phyloP scores from a whole-genome alignment of 2,797 vertebrate genomes.

The Acanthiza pusilla region DNA sequence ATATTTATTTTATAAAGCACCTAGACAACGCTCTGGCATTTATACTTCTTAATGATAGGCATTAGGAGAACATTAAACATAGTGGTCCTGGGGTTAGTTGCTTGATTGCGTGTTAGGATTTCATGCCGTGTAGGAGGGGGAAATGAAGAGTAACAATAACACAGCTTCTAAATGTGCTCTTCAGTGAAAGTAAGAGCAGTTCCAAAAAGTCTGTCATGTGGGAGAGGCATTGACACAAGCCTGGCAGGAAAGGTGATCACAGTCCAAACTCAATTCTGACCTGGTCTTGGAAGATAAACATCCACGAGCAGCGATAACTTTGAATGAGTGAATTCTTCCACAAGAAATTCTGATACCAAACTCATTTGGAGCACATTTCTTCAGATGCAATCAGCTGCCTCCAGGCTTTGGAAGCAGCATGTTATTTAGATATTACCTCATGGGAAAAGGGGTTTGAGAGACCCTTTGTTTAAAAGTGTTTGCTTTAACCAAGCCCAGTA shows the following conservation, averaged over 20 bases:
- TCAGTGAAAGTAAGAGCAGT: not conserved
- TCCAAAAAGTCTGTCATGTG: not conserved
- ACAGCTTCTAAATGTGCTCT: not conserved
- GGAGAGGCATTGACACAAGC: not conserved
- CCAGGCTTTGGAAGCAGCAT: not conserved
- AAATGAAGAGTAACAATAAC: conserved; percentile 23
- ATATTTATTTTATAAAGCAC: not conserved
- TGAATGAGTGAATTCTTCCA: not conserved
- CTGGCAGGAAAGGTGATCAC: not conserved
- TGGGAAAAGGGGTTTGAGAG: not conserved
- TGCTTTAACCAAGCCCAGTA: not conserved
- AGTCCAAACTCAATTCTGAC: not conserved
- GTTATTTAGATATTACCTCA: not conserved
- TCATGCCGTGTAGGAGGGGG: not conserved
- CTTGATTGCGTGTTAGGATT: not conserved
- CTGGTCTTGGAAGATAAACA: not conserved
- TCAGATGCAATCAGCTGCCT: not conserved
- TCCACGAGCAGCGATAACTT: not conserved
- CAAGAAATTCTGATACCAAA: not conserved
- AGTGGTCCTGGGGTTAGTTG: conserved; percentile 23
- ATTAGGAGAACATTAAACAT: conserved; percentile 6
- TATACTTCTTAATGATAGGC: conserved; percentile 14
- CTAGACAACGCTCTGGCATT: conserved; percentile 1
- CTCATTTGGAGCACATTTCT: not conserved
- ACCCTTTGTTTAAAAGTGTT: not conserved